Base-by-base conservation (phyloP, 1,140 invertebrate genomes). In the Temnothorax curvispinosus region DNA sequence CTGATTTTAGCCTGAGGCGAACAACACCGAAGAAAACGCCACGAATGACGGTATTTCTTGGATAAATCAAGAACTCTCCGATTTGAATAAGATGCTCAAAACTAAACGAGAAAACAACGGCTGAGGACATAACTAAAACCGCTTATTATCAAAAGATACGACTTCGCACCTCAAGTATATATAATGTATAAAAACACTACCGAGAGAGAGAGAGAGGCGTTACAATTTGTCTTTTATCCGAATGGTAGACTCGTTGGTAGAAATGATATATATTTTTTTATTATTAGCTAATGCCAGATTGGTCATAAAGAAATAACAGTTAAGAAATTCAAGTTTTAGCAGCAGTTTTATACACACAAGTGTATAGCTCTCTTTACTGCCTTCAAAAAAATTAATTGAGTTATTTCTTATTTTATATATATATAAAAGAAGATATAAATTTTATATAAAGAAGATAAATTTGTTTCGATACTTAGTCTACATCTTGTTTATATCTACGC, bases 21-120 rank as follows among this genome's bases (percentile, higher is more conserved):
- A 6, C 32, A 80, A 75, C 54, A 9, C 9, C 2, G 87, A 60
- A 64, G 89, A 90, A 50, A 85, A 94, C 3, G 96, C 96, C 62
- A 95, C 96, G 69, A 95, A 95, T 8, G 93, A 94, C 75, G 94
- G 87, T 7, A 93, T 93, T 44, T 92, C 93, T 71, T 75, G 80
- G 80, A 47, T 62, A 60, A 60, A 62, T 6, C 92, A 95, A 78
- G 95, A 94, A 74, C 88, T 95, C 5, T 94, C 92, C 75, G 92
- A 89, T 60, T 80, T 95, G 27, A 95, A 95, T 82, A 92, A 92
- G 78, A 92, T 94, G 81, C 94, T 93, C 76, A 94, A 93, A 89
- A 72, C 91, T 21, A 81, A 77, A 15, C 89, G 88, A 47, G 88
- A 92, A 64, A 88, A 90, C 69, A 76, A 90, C 13, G 82, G 90